Base-by-base conservation (phyloP, 2,797 vertebrate species). In the Lates japonicus region DNA sequence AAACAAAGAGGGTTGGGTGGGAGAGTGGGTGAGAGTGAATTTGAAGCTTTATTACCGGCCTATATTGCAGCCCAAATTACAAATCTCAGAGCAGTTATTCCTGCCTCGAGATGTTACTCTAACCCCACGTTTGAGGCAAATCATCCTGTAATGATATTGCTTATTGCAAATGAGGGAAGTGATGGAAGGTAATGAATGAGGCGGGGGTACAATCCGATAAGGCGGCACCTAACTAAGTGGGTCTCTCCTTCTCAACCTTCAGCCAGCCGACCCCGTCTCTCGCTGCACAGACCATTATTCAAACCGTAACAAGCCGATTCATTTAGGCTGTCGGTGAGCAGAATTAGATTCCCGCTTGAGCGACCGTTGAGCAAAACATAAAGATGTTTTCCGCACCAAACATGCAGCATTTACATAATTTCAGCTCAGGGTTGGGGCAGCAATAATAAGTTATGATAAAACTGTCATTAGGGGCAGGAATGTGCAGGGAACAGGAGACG, bases 401-500 rank as follows among this genome's bases (percentile, higher is more conserved):
- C 81, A 91, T 70, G 22, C 51, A 2, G 35, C 87, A 95, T 96
- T 95, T 94, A 88, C 94, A 94, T 95, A 93, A 94, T 95, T 94
- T 90, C 65, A 76, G 87, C 91, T 87, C 80, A 33, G 84, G 87
- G 89, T 90, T 80, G 84, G 90, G 86, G 69, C 80, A 79, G 88
- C 90, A 93, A 92, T 95, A 95, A 95, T 95, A 95, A 93, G 87
- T 94, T 94, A 88, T 93, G 94, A 95, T 95, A 94, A 94, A 95
- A 94, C 87, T 93, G 94, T 93, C 94, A 92, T 93, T 94, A 95
- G 90, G 78, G 84, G 67, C 73, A 49, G 63, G 74, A 77, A 83
- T 87, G 87, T 77, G 82, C 79, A 31, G 76, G 84, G 71, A 90
- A 85, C 46, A 52, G 67, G 87, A 80, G 83, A 80, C 31, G 55